Conservation (phyloP, 2,888 invertebrate species). For the Tenthredo scrophulariae region DNA sequence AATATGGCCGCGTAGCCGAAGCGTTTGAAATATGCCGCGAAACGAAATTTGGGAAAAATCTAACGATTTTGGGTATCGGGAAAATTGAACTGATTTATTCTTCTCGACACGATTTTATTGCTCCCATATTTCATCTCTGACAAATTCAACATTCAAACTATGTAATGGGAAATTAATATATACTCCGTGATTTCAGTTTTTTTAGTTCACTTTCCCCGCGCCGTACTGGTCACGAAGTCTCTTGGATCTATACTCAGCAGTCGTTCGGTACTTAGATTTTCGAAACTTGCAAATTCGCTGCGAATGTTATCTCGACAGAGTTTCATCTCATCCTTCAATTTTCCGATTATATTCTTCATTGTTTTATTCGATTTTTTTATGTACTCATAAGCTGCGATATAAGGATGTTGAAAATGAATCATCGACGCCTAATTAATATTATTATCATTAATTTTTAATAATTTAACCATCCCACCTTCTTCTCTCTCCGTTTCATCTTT, state of each 20-base stretch:
- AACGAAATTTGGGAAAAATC: neutral
- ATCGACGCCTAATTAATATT: neutral
- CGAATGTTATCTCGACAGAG: constrained; percentile 51
- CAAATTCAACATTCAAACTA: neutral
- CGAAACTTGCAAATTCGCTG: constrained; percentile 56
- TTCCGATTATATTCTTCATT: constrained; percentile 55
- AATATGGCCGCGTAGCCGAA: neutral
- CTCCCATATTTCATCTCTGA: neutral
- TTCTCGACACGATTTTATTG: neutral
- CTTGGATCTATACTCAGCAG: constrained; percentile 56
- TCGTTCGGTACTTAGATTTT: constrained; percentile 54
- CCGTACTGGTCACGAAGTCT: constrained; percentile 28
- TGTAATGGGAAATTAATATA: neutral
- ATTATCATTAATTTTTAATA: neutral
- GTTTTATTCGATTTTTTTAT: constrained; percentile 56
- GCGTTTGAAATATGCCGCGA: constrained; percentile 29
- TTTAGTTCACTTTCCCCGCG: neutral
- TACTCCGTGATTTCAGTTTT: neutral
- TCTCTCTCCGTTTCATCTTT: constrained; percentile 50
- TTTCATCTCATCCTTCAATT: constrained; percentile 53
- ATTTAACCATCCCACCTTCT: constrained; percentile 17
- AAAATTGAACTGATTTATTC: neutral
- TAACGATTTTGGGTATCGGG: neutral
- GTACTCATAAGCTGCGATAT: constrained; percentile 54
- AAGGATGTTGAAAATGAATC: neutral